These are phyloP conservation scores for Neotoxoptera formosana DNA, from an alignment of 1,140 invertebrate species.

Conservation along the genomic window DNA sequence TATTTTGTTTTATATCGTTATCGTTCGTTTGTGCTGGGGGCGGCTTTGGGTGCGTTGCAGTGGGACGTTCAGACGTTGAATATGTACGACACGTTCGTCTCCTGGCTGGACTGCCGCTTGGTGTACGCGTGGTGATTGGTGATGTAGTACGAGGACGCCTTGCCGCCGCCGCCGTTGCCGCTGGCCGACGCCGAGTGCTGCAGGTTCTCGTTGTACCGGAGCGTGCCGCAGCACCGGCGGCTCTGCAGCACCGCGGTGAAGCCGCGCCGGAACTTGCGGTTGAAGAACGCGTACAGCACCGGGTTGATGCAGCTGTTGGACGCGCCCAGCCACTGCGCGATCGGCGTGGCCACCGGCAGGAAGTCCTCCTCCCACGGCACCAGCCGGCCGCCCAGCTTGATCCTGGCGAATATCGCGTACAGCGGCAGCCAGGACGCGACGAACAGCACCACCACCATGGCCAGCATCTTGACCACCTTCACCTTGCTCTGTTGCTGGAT, in stretches of 20 bases:
- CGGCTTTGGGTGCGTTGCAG: background rate
- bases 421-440: conserved; percentile 94
- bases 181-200: conserved; percentile 72
- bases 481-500: conserved; percentile 92
- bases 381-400: conserved; percentile 79
- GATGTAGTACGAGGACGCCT: conserved; percentile 78
- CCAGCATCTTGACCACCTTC: conserved; percentile 91
- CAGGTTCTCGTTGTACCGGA: conserved; percentile 83
- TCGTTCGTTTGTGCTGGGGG: background rate
- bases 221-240: conserved; percentile 80
- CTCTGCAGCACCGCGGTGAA: conserved; percentile 90
- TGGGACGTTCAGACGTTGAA: conserved; percentile 60
- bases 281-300: conserved; percentile 96
- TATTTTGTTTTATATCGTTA: background rate
- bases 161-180: conserved; percentile 58
- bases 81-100: conserved; percentile 63
- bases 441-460: conserved; percentile 93
- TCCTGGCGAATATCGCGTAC: conserved; percentile 86
- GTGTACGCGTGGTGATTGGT: conserved; percentile 69
- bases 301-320: conserved; percentile 98
- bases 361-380: conserved; percentile 79
- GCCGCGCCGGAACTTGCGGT: conserved; percentile 93
- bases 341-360: conserved; percentile 81
- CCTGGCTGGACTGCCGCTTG: conserved; percentile 61
- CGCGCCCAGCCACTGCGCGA: conserved; percentile 95